Conservation (phyloP, 2,797 vertebrate species). For the Tragelaphus oryx region DNA sequence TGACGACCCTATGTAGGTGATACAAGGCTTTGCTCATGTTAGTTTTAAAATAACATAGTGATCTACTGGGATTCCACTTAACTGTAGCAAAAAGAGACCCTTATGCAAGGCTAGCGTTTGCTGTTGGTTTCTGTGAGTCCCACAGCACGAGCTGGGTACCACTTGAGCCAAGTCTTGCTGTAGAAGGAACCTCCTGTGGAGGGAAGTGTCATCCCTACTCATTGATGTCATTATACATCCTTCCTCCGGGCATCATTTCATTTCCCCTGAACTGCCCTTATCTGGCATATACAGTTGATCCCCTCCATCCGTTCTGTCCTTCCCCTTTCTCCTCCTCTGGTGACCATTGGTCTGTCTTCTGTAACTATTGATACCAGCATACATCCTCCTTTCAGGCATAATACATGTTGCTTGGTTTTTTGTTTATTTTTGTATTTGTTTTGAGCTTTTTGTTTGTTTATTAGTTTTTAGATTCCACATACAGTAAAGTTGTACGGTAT, state of each 20-base stretch:
- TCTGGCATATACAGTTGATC: fast-evolving
- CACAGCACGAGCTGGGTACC: not conserved
- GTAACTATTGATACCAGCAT: not conserved
- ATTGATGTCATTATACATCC: fast-evolving
- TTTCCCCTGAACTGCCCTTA: not conserved
- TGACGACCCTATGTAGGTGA: not conserved
- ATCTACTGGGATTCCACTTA: not conserved
- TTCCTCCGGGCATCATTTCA: not conserved
- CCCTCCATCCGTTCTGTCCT: not conserved
- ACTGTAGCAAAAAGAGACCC: not conserved
- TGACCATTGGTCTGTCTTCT: not conserved
- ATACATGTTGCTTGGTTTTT: not conserved
- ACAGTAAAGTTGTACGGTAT: not conserved
- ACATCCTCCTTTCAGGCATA: not conserved
- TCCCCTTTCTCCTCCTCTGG: not conserved
- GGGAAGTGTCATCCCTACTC: not conserved
- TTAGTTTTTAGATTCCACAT: not conserved
- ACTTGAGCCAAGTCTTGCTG: not conserved
- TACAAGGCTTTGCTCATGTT: not conserved
- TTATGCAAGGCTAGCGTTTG: not conserved
- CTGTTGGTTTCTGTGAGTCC: not conserved
- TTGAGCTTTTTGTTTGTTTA: not conserved
- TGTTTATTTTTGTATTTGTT: not conserved
- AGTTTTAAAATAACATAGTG: not conserved
- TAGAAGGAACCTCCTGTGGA: not conserved